Conservation (phyloP, 2,888 invertebrate species). For the Brenthis daphne region DNA sequence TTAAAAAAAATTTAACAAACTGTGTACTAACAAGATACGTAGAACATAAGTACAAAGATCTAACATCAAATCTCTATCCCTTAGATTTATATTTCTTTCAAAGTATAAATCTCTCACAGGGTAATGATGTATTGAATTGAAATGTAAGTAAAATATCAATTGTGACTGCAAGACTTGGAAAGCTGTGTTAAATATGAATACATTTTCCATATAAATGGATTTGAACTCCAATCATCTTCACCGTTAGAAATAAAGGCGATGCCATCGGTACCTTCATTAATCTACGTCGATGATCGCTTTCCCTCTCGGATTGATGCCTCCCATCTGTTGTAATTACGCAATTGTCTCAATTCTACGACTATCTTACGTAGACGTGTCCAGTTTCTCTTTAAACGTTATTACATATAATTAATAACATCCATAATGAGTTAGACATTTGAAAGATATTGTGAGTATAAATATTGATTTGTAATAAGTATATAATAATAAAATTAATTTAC, state of each 20-base stretch:
- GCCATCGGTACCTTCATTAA: slow-evolving; percentile 39
- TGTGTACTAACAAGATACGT: too few species aligned
- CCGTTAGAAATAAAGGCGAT: slow-evolving; percentile 33
- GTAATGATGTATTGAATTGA: slow-evolving; percentile 19
- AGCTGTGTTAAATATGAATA: slow-evolving; percentile 30
- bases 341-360: slow-evolving; percentile 37
- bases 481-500: too few species aligned
- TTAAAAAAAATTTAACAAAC: too few species aligned
- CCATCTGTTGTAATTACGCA: slow-evolving; percentile 43
- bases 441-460: slow-evolving; percentile 1
- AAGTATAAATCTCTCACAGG: slow-evolving; percentile 5
- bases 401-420: slow-evolving; percentile 4
- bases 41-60: too few species aligned
- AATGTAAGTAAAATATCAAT: slow-evolving; percentile 27
- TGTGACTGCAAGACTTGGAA: slow-evolving; percentile 20
- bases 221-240: slow-evolving; percentile 30
- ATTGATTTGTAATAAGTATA: slow-evolving; percentile 9
- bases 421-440: slow-evolving; percentile 2
- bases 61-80: too few species aligned
- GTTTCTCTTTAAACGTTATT: slow-evolving; percentile 26
- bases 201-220: slow-evolving; percentile 33
- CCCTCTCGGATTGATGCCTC: slow-evolving; percentile 45
- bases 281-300: slow-evolving; percentile 44
- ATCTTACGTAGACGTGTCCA: slow-evolving; percentile 7
- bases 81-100: background rate